Conservation (phyloP, 1,140 invertebrate genomes). For the Drosophila bocqueti region DNA sequence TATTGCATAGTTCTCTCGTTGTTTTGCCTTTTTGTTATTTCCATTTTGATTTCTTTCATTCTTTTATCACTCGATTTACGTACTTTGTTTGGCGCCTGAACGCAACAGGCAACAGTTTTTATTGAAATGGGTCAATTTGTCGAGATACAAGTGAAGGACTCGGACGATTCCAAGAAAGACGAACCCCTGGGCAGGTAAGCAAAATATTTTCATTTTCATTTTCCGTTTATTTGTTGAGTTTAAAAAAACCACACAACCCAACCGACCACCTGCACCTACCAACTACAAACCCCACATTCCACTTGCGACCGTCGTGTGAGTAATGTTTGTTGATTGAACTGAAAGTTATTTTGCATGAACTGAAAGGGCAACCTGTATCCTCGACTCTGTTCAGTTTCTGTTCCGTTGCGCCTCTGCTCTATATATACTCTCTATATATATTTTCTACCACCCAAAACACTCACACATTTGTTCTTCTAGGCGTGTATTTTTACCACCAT, state of each 20-base stretch:
- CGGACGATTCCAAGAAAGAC: slow-evolving; percentile 94
- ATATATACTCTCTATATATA: slow-evolving; percentile 21
- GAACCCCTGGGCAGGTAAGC: slow-evolving; percentile 92
- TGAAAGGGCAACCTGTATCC: background rate
- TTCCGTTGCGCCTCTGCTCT: slow-evolving; percentile 31
- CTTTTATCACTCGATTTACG: slow-evolving; percentile 42
- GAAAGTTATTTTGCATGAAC: slow-evolving; percentile 35
- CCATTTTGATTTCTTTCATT: slow-evolving; percentile 64
- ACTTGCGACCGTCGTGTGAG: slow-evolving; percentile 22
- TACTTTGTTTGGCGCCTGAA: slow-evolving; percentile 54
- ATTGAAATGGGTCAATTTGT: slow-evolving; percentile 89
- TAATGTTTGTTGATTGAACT: slow-evolving; percentile 29
- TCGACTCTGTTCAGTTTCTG: background rate
- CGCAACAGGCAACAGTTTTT: slow-evolving; percentile 73
- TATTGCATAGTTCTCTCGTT: slow-evolving; percentile 50
- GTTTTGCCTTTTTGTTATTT: slow-evolving; percentile 49
- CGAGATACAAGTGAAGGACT: slow-evolving; percentile 92
- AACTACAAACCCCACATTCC: slow-evolving; percentile 1
- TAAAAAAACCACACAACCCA: background rate
- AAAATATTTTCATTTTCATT: slow-evolving; percentile 22
- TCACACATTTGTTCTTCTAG: slow-evolving; percentile 85
- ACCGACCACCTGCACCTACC: slow-evolving; percentile 7
- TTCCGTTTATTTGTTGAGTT: slow-evolving; percentile 12
- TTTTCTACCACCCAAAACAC: slow-evolving; percentile 38
- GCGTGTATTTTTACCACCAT: slow-evolving; percentile 90